Conservation (phyloP, 2,113 vertebrate genomes). For the Camelus dromedarius region DNA sequence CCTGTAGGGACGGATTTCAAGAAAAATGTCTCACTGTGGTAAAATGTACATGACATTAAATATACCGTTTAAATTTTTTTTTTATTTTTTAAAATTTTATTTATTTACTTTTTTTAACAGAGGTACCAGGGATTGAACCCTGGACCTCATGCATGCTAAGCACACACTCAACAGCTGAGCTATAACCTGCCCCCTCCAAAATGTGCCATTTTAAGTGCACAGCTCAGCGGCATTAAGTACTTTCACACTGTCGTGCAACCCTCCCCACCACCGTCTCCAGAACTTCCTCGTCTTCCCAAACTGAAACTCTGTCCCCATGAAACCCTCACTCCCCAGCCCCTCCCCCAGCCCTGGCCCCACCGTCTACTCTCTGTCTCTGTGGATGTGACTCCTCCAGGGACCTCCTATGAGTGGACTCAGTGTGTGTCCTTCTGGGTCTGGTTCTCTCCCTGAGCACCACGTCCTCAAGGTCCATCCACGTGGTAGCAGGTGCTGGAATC, state of each 20-base stretch:
- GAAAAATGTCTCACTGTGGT: background rate
- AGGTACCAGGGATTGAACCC: too few species aligned
- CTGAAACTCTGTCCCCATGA: background rate
- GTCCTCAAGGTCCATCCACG: rapidly evolving
- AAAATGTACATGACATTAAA: background rate
- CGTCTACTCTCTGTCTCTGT: background rate
- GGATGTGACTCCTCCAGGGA: background rate
- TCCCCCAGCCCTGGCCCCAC: background rate
- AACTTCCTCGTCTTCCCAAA: background rate
- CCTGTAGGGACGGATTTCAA: rapidly evolving
- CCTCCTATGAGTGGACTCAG: background rate
- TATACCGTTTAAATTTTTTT: background rate
- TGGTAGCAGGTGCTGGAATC: background rate
- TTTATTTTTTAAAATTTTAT: too few species aligned
- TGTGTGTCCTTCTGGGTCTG: background rate
- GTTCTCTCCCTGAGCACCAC: background rate
- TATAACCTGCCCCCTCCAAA: too few species aligned
- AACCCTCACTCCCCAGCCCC: background rate
- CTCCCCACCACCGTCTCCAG: background rate
- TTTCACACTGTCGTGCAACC: background rate
- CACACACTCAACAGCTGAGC: too few species aligned
- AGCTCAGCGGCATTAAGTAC: background rate
- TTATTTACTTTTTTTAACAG: too few species aligned
- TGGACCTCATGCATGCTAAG: too few species aligned
- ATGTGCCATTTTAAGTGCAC: background rate